Conservation (phyloP, 2,113 vertebrate genomes). For the Equus przewalskii region DNA sequence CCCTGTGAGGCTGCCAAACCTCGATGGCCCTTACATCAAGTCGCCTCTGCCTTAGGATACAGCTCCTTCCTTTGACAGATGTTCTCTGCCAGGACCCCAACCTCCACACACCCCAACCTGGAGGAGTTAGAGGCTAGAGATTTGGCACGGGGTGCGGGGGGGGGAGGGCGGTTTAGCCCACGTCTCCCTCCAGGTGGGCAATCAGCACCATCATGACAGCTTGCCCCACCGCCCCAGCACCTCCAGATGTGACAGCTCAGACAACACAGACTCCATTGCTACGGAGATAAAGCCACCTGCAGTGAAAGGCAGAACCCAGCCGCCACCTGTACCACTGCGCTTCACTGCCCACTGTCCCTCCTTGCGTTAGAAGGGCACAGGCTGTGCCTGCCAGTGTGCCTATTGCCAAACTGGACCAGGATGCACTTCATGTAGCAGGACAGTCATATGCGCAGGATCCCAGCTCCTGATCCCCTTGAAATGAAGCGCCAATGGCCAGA, state of each 20-base stretch:
- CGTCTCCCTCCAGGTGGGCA: slow-evolving; percentile 89
- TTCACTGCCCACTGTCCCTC: slow-evolving; percentile 70
- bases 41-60: neutral
- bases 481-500: slow-evolving; percentile 93
- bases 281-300: slow-evolving; percentile 94
- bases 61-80: neutral
- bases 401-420: slow-evolving; percentile 91
- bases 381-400: slow-evolving; percentile 91
- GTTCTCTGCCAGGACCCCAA: neutral
- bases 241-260: slow-evolving; percentile 93
- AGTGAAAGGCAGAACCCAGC: slow-evolving; percentile 95
- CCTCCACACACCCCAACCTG: neutral
- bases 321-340: slow-evolving; percentile 88
- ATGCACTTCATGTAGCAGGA: slow-evolving; percentile 93
- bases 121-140: neutral
- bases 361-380: slow-evolving; percentile 93
- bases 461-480: slow-evolving; percentile 89
- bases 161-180: neutral
- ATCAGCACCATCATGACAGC: slow-evolving; percentile 94
- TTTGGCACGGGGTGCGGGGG: neutral
- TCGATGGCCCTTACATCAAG: neutral
- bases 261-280: slow-evolving; percentile 92
- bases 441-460: slow-evolving; percentile 92
- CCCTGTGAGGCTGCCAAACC: neutral
- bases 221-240: slow-evolving; percentile 90